A percentile compares a stretch with the other conserved stretches of the same genome.
phyloP scores from a whole-genome alignment of 1,140 invertebrate genomes.

The Lordiphosa stackelbergi region DNA sequence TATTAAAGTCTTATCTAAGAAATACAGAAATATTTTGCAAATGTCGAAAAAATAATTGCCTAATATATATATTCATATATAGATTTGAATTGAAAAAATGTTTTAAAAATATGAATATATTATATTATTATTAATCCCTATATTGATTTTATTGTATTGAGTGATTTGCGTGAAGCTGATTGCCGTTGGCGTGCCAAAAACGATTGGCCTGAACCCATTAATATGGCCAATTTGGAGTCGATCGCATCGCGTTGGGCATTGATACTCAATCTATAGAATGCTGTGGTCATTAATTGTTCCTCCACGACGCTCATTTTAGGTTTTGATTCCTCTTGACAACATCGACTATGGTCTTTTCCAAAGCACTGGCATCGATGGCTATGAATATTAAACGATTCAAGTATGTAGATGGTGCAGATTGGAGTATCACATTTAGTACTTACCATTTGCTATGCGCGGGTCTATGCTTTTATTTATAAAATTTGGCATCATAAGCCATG shows the following conservation, averaged over 20 bases:
- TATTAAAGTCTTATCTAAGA: too few relatives aligned
- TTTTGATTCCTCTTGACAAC: conserved; percentile 77
- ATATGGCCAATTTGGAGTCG: conserved; percentile 86
- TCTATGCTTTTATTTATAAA: conserved; percentile 91
- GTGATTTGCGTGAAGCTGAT: conserved; percentile 82
- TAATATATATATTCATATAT: conserved; percentile 44
- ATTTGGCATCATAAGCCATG: conserved; percentile 87
- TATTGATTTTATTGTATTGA: conserved; percentile 70
- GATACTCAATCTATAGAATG: conserved; percentile 88
- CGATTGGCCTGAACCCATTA: conserved; percentile 86
- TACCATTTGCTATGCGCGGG: conserved; percentile 79
- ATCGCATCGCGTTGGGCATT: conserved; percentile 89
- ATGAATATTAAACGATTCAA: not conserved
- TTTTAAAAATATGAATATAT: too few relatives aligned
- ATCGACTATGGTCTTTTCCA: conserved; percentile 58
- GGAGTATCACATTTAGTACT: not conserved
- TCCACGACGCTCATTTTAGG: conserved; percentile 80
- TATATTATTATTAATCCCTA: too few relatives aligned
- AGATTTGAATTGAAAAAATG: conserved; percentile 17
- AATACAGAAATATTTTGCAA: too few relatives aligned
- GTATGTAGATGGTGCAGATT: not conserved
- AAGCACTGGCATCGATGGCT: conserved; percentile 56
- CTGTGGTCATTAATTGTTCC: conserved; percentile 89
- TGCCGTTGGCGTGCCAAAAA: conserved; percentile 91
- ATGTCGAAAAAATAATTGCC: too few relatives aligned